phyloP scores from a whole-genome alignment of 23 tunicate genomes.

The Halocynthia aurantium region DNA sequence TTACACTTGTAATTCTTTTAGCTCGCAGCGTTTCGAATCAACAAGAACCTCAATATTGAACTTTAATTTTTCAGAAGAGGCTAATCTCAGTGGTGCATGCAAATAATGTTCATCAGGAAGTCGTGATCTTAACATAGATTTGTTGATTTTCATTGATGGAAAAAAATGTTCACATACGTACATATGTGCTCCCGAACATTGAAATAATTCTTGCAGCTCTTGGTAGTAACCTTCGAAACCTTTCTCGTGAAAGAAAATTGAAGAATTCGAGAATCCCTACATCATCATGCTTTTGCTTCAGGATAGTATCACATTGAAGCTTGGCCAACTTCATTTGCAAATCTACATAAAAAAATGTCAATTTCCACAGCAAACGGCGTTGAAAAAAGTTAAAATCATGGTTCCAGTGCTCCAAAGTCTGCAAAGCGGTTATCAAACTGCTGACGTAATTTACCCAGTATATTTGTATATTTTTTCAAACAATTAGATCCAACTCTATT shows the following conservation, averaged over 20 bases:
- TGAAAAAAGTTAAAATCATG: constrained; percentile 34
- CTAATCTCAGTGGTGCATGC: constrained; percentile 46
- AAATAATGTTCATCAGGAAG: constrained; percentile 56
- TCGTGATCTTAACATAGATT: constrained; percentile 31
- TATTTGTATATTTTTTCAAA: constrained; percentile 21
- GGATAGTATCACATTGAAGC: constrained; percentile 43
- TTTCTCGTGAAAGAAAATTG: constrained; percentile 49
- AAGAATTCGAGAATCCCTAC: constrained; percentile 37
- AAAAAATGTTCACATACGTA: constrained; percentile 57
- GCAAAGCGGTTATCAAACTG: constrained; percentile 36
- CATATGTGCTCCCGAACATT: constrained; percentile 63
- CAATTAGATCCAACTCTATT: constrained; percentile 30
- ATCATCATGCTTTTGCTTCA: constrained; percentile 48
- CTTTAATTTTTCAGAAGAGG: constrained; percentile 28
- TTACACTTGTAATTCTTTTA: too few species aligned
- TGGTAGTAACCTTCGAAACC: constrained; percentile 39
- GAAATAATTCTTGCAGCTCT: constrained; percentile 46
- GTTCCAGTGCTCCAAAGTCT: constrained; percentile 25
- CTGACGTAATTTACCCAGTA: constrained; percentile 19
- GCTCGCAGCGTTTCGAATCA: too few species aligned
- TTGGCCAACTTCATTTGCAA: constrained; percentile 52
- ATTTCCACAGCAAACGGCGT: constrained; percentile 38
- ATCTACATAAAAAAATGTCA: constrained; percentile 29
- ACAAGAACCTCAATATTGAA: constrained; percentile 35
- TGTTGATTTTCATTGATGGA: constrained; percentile 35